These are phyloP conservation scores for Phataginus tetradactyla DNA, from an alignment of 2,797 vertebrate species.

Conservation along the genomic window DNA sequence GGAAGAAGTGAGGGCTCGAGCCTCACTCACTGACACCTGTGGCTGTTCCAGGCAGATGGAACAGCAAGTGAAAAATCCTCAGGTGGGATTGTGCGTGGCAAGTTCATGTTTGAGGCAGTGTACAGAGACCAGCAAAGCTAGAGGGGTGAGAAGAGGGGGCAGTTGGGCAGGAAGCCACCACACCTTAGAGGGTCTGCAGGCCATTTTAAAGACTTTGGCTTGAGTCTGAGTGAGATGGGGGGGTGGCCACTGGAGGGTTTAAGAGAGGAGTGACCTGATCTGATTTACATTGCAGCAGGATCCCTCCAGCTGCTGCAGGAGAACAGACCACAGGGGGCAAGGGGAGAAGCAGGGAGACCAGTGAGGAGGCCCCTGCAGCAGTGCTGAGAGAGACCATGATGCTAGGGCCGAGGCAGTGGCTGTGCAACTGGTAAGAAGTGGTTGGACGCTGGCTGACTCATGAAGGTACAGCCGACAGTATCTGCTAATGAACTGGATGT, in stretches of 20 bases:
- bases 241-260: background rate
- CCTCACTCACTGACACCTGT: background rate
- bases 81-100: background rate
- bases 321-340: background rate
- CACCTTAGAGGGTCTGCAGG: background rate
- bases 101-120: background rate
- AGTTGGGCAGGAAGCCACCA: background rate
- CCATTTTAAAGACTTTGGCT: background rate
- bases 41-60: conserved; percentile 28
- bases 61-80: conserved; percentile 23
- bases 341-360: background rate
- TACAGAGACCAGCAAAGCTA: background rate
- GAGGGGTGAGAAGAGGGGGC: background rate
- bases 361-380: background rate
- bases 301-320: background rate
- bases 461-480: background rate
- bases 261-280: background rate
- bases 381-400: background rate
- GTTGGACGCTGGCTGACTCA: background rate
- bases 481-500: background rate
- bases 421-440: background rate
- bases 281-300: background rate
- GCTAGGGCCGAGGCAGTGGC: background rate
- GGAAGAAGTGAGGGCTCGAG: background rate
- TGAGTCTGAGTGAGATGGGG: background rate